Evolutionary conservation across 2,113 vertebrate genomes (phyloP).

Genomic region (Sinocyclocheilus maitianheensis): DNA sequence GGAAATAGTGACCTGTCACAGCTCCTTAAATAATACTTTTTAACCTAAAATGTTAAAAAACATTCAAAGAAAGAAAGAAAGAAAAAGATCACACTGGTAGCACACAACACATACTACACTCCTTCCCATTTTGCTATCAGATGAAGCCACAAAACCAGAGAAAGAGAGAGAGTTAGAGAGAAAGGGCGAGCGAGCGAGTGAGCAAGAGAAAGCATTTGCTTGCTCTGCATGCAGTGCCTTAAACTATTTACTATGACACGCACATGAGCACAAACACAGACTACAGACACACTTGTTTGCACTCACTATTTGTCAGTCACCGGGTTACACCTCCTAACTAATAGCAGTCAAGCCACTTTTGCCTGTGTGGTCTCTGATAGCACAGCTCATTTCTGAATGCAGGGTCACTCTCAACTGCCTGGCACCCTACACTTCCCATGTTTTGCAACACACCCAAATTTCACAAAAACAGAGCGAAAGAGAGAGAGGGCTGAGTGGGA

Average conservation of each 20-base stretch:
- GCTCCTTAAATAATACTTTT: background rate
- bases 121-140: background rate
- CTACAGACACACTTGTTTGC: conserved; percentile 30
- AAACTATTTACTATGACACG: conserved; percentile 30
- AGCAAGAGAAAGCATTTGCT: conserved; percentile 24
- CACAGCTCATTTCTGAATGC: conserved; percentile 38
- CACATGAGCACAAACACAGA: conserved; percentile 33
- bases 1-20: background rate
- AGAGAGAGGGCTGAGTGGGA: background rate
- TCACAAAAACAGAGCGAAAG: conserved; percentile 48
- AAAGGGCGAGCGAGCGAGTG: conserved; percentile 45
- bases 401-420: conserved; percentile 64
- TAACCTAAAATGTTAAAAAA: background rate
- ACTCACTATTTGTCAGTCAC: background rate
- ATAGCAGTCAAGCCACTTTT: conserved; percentile 59
- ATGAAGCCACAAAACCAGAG: conserved; percentile 33
- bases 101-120: conserved; percentile 18
- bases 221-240: conserved; percentile 4
- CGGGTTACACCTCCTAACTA: conserved; percentile 23
- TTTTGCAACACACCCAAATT: conserved; percentile 74
- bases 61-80: background rate
- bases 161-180: background rate
- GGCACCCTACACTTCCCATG: conserved; percentile 77
- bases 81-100: background rate
- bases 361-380: conserved; percentile 52